Evolutionary conservation across 2,888 invertebrate species (phyloP).

Genomic region (Sipha maydis): DNA sequence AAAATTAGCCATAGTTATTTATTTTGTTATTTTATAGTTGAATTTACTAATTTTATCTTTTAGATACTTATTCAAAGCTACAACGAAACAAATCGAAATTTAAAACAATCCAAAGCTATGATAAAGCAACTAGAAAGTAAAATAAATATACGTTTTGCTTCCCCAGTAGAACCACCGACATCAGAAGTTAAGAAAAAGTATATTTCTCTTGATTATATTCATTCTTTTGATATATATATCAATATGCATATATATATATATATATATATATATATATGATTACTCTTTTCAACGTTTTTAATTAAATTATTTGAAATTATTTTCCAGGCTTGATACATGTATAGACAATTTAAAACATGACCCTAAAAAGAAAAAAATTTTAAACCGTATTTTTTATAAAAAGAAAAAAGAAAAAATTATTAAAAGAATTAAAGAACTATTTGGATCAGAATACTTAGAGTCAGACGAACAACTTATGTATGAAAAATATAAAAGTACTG

Average conservation of each 20-base stretch:
- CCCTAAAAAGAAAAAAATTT: background rate
- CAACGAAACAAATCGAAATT: background rate
- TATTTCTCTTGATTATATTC: background rate
- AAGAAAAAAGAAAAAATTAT: background rate
- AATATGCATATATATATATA: too few species aligned
- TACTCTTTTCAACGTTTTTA: too few species aligned
- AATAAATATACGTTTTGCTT: too few species aligned
- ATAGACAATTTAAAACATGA: too few species aligned
- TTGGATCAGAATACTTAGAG: background rate
- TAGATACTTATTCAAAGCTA: constrained; percentile 7
- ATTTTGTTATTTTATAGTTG: background rate
- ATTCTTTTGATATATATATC: background rate
- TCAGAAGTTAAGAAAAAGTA: background rate
- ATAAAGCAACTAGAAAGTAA: too few species aligned
- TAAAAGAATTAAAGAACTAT: background rate
- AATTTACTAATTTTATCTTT: background rate
- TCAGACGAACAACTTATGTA: background rate
- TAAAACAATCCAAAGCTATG: background rate
- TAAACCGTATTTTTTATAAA: background rate
- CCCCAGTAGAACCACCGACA: too few species aligned
- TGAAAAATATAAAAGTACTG: background rate
- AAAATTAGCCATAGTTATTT: too few species aligned
- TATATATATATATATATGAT: too few species aligned
- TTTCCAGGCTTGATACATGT: background rate
- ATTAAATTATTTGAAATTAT: background rate